Evolutionary conservation across 2,888 invertebrate species (phyloP).

Genomic region (Diaprepes abbreviatus): DNA sequence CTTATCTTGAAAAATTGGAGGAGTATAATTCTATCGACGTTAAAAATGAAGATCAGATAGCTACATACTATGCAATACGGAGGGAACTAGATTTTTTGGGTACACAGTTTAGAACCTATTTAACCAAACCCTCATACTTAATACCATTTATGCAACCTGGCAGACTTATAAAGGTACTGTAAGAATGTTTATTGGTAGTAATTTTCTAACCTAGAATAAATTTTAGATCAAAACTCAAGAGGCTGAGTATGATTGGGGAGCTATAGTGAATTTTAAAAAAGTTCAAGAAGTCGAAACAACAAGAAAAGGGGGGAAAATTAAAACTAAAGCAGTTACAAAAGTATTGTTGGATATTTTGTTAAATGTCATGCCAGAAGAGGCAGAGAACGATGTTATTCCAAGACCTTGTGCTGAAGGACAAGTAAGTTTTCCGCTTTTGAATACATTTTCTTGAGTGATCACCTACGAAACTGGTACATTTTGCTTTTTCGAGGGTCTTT

Average conservation of each 20-base stretch:
- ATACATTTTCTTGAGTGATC: no score
- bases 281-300: constrained; percentile 56
- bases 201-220: no score
- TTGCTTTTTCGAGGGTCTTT: no score
- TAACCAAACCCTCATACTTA: constrained; percentile 89
- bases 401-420: constrained; percentile 79
- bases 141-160: constrained; percentile 96
- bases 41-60: constrained; percentile 80
- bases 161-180: constrained; percentile 86
- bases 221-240: constrained; percentile 83
- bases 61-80: constrained; percentile 88
- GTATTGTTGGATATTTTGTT: constrained; percentile 88
- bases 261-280: constrained; percentile 89
- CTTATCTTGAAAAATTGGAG: constrained; percentile 76
- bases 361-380: constrained; percentile 79
- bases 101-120: constrained; percentile 81
- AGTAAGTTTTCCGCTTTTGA: constrained; percentile 64
- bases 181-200: no score
- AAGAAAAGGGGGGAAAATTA: constrained; percentile 54
- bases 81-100: constrained; percentile 83
- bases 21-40: constrained; percentile 77
- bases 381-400: constrained; percentile 71
- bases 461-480: no score
- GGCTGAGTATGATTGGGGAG: constrained; percentile 96
- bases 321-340: constrained; percentile 72